Evolutionary conservation across 92 coral and sea anemone genomes (phyloP), one percentile per base, ranked within the genome.

Genomic region (Phymanthus crucifer): DNA sequence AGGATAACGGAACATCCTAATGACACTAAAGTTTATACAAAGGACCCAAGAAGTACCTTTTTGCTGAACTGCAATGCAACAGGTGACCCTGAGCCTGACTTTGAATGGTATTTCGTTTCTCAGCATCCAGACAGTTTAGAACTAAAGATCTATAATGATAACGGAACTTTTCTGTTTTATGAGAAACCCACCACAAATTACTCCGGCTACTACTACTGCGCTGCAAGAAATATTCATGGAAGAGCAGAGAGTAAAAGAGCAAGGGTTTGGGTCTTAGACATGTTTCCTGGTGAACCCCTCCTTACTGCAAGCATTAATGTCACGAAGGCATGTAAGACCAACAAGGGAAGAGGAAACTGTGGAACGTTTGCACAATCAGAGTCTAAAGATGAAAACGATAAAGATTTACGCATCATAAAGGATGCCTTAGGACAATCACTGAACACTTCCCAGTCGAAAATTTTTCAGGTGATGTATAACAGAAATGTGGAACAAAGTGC

Each of bases 41-140:
- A 38, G 43, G 77, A 73, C 69, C 79, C 73, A 38, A 75, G 32
- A 24, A 84, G 83, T 38, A 38, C 43, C 0, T 83, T 75, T 17
- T 66, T 45, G 66, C 74, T 89, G 23, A 56, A 31, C n/a, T 89
- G 93, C 78, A 89, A 89, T 50, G 88, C 81, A 33, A 89, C 93
- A 16, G 93, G 85, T 32, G 65, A 72, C 19, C 93, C 93, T 38
- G 8, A 36, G 36, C 93, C 93, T 26, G 76, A 31, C 16, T 70
- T 86, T 46, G 80, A 74, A 54, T 89, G 93, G 93, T 89, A 66
- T 78, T 89, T 83, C 75, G 66, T 74, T 24, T 75, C 89, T 0
- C 69, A 54, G 9, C 21, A 47, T 61, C 50, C 77, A 19, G 70
- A 78, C 50, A 78, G 77, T 40, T 67, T 76, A 19, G 65, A 54